Conservation (phyloP, 1,140 invertebrate species). For the Cephus cinctus region DNA sequence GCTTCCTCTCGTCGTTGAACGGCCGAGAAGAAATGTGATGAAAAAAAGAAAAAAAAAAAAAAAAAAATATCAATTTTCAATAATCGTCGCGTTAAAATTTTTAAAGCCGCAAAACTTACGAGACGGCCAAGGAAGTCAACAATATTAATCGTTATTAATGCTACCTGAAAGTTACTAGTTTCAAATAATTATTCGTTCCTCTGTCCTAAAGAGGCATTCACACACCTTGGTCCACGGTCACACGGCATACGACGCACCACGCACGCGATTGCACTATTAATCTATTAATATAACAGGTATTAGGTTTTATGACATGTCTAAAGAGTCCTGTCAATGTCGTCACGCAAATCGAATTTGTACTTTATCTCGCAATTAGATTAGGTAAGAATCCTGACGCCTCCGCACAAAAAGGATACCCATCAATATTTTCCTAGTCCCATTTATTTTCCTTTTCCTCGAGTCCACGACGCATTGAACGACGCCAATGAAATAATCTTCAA, state of each 20-base stretch:
- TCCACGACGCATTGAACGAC: not conserved
- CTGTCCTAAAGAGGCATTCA: slow-evolving; percentile 39
- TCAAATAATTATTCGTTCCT: slow-evolving; percentile 35
- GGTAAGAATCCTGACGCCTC: slow-evolving; percentile 40
- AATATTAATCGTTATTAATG: slow-evolving; percentile 23
- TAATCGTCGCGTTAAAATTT: too few species aligned
- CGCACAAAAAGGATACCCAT: slow-evolving; percentile 41
- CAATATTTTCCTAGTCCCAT: slow-evolving; percentile 2
- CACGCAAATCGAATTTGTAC: slow-evolving; percentile 53
- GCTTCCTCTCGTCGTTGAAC: too few species aligned
- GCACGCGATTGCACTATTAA: slow-evolving; percentile 52
- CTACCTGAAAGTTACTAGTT: slow-evolving; percentile 31
- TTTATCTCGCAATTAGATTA: slow-evolving; percentile 40
- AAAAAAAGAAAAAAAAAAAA: too few species aligned
- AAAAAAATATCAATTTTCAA: too few species aligned
- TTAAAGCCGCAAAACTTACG: too few species aligned
- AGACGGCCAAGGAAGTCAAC: slow-evolving; percentile 35
- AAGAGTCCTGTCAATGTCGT: slow-evolving; percentile 48
- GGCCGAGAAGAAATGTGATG: too few species aligned
- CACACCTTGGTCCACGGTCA: slow-evolving; percentile 48
- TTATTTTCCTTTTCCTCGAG: too few species aligned
- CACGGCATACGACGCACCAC: slow-evolving; percentile 41
- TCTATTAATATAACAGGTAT: slow-evolving; percentile 52
- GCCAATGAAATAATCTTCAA: too few species aligned
- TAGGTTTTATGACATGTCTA: slow-evolving; percentile 40